phyloP scores from a whole-genome alignment of 1,140 invertebrate species.

The Diorhabda carinulata region DNA sequence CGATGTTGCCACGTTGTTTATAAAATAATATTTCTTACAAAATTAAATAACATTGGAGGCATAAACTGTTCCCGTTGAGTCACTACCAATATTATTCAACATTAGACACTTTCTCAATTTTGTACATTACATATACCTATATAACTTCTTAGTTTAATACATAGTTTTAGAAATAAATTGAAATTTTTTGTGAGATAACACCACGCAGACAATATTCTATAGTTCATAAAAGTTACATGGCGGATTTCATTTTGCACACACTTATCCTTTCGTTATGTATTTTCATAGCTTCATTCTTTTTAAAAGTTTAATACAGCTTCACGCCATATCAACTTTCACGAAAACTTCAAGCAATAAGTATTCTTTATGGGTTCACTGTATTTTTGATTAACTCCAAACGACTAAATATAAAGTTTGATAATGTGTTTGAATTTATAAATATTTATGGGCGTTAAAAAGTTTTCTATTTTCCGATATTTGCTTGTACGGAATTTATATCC shows the following conservation, averaged over 20 bases:
- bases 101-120: too few relatives aligned
- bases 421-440: conserved; percentile 16
- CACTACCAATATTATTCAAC: too few relatives aligned
- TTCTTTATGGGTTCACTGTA: conserved; percentile 14
- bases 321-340: conserved; percentile 12
- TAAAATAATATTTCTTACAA: too few relatives aligned
- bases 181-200: conserved; percentile 8
- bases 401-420: conserved; percentile 17
- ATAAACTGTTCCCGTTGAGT: too few relatives aligned
- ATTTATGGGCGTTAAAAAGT: conserved; percentile 8
- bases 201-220: conserved; percentile 10
- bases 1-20: too few relatives aligned
- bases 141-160: too few relatives aligned
- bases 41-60: too few relatives aligned
- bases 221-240: conserved; percentile 11
- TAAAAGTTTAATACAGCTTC: conserved; percentile 11
- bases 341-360: conserved; percentile 14
- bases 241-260: conserved; percentile 9
- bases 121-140: too few relatives aligned
- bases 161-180: too few relatives aligned
- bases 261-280: conserved; percentile 14
- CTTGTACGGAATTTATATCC: neutral
- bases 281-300: conserved; percentile 13
- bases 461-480: neutral
- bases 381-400: conserved; percentile 18